These are phyloP conservation scores for Latrodectus elegans DNA, from an alignment of 2,888 invertebrate species.

Conservation along the genomic window DNA sequence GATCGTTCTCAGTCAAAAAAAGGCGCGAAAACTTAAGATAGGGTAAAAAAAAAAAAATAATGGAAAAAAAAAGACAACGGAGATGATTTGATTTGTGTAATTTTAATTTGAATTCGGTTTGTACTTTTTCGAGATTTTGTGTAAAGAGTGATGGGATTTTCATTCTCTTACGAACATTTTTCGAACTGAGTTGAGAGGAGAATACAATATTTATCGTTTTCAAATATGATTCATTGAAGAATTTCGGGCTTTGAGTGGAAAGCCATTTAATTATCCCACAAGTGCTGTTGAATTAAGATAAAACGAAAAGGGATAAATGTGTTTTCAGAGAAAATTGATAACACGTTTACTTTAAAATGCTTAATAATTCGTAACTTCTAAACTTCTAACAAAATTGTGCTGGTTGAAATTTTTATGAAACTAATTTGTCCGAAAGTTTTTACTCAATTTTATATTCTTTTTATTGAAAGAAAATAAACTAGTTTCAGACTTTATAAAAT, in stretches of 20 bases:
- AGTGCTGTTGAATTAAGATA: neutral
- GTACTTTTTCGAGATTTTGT: neutral
- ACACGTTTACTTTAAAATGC: too few relatives aligned
- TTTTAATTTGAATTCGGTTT: slow-evolving; percentile 32
- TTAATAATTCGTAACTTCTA: too few relatives aligned
- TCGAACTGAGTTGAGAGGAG: neutral
- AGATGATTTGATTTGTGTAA: slow-evolving; percentile 41
- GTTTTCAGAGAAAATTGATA: too few relatives aligned
- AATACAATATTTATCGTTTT: neutral
- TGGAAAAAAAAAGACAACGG: slow-evolving; percentile 4
- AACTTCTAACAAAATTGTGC: too few relatives aligned
- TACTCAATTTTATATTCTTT: too few relatives aligned
- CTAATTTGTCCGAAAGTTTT: too few relatives aligned
- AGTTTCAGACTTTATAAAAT: too few relatives aligned
- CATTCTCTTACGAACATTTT: neutral
- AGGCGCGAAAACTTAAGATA: slow-evolving; percentile 25
- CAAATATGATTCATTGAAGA: neutral
- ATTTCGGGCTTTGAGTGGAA: neutral
- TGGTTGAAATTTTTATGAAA: too few relatives aligned
- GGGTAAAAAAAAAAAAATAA: neutral
- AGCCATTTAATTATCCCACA: neutral
- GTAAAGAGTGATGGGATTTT: slow-evolving; percentile 1
- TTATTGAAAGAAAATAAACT: too few relatives aligned
- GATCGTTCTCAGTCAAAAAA: slow-evolving; percentile 9
- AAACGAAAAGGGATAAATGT: neutral